A percentile compares a stretch with the other conserved stretches of the same genome.
Conservation (phyloP, 2,797 vertebrate genomes). For the Silurus aristotelis region DNA sequence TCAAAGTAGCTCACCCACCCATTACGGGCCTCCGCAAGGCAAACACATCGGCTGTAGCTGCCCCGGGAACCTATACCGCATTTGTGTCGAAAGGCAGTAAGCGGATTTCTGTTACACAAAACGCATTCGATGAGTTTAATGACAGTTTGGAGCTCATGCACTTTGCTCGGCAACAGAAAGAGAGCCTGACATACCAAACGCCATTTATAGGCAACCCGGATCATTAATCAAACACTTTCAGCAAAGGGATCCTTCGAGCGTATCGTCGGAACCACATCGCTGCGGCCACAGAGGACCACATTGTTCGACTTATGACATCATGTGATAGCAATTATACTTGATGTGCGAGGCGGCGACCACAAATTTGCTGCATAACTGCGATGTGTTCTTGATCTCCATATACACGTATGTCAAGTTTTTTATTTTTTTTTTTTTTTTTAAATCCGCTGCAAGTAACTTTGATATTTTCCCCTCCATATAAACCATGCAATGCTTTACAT, state of each 20-base stretch:
- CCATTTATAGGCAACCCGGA: conserved; percentile 62
- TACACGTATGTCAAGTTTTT: conserved; percentile 10
- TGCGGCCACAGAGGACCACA: conserved; percentile 53
- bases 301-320: conserved; percentile 65
- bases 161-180: conserved; percentile 53
- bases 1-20: conserved; percentile 55
- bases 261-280: conserved; percentile 64
- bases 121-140: conserved; percentile 54
- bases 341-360: conserved; percentile 53
- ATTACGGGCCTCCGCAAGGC: conserved; percentile 52
- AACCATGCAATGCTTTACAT: background rate
- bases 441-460: background rate
- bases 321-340: conserved; percentile 57
- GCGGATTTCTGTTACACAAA: conserved; percentile 54
- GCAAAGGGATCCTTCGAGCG: conserved; percentile 56
- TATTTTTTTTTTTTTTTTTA: background rate
- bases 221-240: conserved; percentile 74
- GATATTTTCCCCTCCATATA: background rate
- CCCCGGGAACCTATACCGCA: conserved; percentile 40
- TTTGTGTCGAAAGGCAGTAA: conserved; percentile 59
- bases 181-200: conserved; percentile 70
- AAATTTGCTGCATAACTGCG: conserved; percentile 47
- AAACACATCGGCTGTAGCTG: conserved; percentile 47
- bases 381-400: conserved; percentile 37
- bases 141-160: conserved; percentile 59